Evolutionary conservation across 2,888 invertebrate species (phyloP), one percentile per base, ranked within the genome.

Genomic region (Morpho helenor): DNA sequence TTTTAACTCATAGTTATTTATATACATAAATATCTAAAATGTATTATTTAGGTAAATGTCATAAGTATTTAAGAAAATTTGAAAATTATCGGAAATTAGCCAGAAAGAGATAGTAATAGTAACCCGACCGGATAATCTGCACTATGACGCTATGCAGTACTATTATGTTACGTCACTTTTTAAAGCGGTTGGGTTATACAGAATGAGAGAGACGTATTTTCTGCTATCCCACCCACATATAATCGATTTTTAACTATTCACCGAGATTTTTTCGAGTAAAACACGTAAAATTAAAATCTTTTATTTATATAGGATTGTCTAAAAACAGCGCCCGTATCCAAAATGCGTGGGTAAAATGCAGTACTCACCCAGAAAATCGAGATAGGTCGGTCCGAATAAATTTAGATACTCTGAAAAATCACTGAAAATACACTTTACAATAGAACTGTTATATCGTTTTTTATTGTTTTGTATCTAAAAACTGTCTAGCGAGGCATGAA

Each of bases 191-290:
- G 87, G 82, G 64, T 87, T 78, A 82, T 85, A 87, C 66, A 64
- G 65, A 71, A 72, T 68, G 81, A 77, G 82, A 84, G 67, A 67
- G 77, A 48, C 47, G 66, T 70, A 75, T 62, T 68, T 67, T 69
- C 68, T 69, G 72, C 75, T 75, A 81, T 75, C 87, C 87, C 90
- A 90, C 90, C 91, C 90, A 88, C 84, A 73, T 83, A 74, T 76
- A 80, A 91, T 91, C 89, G 91, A 91, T 91, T 91, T 90, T 89
- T 82, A 85, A 77, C 77, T 71, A 74, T 76, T 74, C 76, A 68
- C 65, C 68, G 68, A 59, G 64, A 52, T 49, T 62, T 45, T 64
- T 62, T 55, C 42, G 10, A 57, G 48, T 53, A 52, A 52, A 61
- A 57, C 43, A 9, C 42, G 2, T 4, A 7, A 8, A 51, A 53